A percentile compares a stretch with the other conserved stretches of the same genome.
phyloP scores from a whole-genome alignment of 2,888 invertebrate species.

The Drosophila monieri region DNA sequence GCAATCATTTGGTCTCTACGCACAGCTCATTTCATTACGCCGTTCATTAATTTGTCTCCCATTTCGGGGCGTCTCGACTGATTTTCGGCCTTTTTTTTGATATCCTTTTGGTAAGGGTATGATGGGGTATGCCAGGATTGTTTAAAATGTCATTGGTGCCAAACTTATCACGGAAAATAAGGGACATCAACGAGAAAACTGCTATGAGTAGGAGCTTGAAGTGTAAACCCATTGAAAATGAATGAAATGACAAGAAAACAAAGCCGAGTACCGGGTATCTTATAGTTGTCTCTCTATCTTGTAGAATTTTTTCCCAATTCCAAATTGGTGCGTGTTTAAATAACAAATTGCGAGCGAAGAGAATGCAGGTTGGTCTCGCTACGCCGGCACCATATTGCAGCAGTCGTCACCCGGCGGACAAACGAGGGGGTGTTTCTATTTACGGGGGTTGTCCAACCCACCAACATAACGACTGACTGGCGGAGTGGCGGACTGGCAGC shows the following conservation, averaged over 20 bases:
- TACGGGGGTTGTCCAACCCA: constrained; percentile 18
- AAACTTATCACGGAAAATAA: too few species aligned
- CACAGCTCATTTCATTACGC: constrained; percentile 52
- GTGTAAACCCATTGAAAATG: too few species aligned
- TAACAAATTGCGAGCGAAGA: constrained; percentile 32
- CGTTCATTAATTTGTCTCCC: constrained; percentile 65
- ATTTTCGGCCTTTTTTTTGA: not conserved
- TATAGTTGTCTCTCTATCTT: not conserved
- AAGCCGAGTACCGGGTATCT: too few species aligned
- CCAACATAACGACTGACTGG: constrained; percentile 7
- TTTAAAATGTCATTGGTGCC: too few species aligned
- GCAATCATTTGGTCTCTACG: constrained; percentile 54
- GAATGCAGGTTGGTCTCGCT: constrained; percentile 43
- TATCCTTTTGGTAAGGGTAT: too few species aligned
- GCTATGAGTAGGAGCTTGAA: too few species aligned
- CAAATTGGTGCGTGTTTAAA: constrained; percentile 28
- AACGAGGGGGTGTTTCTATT: constrained; percentile 23
- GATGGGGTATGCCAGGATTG: too few species aligned
- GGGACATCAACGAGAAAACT: too few species aligned
- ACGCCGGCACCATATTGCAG: constrained; percentile 62
- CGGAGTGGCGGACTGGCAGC: constrained; percentile 12
- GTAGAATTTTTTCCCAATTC: not conserved
- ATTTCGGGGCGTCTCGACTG: constrained; percentile 3
- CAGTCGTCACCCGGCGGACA: constrained; percentile 27
- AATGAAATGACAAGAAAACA: too few species aligned